Evolutionary conservation across 2,888 invertebrate species (phyloP).

Genomic region (Timandra comae): DNA sequence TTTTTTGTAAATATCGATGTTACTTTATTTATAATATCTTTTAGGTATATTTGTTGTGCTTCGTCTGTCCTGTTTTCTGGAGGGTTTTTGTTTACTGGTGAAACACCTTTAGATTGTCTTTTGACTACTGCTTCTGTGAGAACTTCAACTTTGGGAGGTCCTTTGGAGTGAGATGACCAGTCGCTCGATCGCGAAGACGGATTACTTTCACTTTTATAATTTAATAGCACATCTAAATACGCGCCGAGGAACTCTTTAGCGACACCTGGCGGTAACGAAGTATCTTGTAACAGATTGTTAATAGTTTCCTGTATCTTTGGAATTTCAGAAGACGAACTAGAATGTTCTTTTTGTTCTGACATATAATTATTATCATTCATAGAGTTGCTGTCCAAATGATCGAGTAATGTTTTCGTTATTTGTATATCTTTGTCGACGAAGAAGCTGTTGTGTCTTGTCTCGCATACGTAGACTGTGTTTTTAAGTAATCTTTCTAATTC

Average conservation of each 20-base stretch:
- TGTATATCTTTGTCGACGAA: conserved; percentile 48
- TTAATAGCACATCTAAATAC: conserved; percentile 47
- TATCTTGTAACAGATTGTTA: conserved; percentile 49
- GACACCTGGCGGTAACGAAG: conserved; percentile 39
- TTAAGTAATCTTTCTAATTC: conserved; percentile 54
- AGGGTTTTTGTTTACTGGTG: conserved; percentile 24
- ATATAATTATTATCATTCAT: too few species aligned
- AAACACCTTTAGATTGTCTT: conserved; percentile 42
- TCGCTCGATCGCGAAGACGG: conserved; percentile 33
- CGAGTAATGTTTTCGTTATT: conserved; percentile 48
- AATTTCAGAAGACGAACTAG: conserved; percentile 43
- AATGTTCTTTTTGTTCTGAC: conserved; percentile 28
- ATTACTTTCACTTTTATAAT: conserved; percentile 30
- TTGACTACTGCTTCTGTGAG: conserved; percentile 42
- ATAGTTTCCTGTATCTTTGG: conserved; percentile 50
- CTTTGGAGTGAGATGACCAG: conserved; percentile 17
- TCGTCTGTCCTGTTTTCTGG: conserved; percentile 27
- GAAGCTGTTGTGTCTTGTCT: conserved; percentile 28
- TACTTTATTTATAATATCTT: conserved; percentile 50
- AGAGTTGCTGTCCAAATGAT: too few species aligned
- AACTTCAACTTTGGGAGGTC: conserved; percentile 35
- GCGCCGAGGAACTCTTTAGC: conserved; percentile 52
- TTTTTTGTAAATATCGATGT: conserved; percentile 42
- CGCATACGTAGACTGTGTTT: conserved; percentile 55
- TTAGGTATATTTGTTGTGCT: conserved; percentile 42